Conservation (phyloP, 2,113 vertebrate genomes). For the Corythoichthys haematopterus region DNA sequence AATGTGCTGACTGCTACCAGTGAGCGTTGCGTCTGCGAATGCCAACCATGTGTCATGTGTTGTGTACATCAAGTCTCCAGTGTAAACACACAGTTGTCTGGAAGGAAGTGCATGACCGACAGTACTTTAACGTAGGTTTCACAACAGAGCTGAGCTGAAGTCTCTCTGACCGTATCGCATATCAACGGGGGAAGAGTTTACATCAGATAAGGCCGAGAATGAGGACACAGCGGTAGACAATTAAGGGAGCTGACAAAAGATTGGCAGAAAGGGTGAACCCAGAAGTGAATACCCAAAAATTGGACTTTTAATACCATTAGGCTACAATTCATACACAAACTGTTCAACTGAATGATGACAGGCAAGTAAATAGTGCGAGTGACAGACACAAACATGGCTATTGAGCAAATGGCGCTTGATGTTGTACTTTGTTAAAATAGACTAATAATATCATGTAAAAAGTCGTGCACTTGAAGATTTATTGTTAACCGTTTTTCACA, state of each 20-base stretch:
- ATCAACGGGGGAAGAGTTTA: conserved; percentile 9
- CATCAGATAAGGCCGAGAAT: conserved; percentile 17
- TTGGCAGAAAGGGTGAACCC: not conserved
- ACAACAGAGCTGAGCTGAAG: conserved; percentile 4
- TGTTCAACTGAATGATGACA: no score
- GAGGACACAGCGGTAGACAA: not conserved
- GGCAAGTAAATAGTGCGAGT: no score
- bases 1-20: conserved; percentile 39
- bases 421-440: no score
- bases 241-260: not conserved
- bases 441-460: no score
- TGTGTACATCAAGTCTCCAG: conserved; percentile 49
- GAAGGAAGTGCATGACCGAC: no score
- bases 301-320: not conserved
- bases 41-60: conserved; percentile 55
- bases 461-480: no score
- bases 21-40: conserved; percentile 57
- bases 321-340: not conserved
- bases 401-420: no score
- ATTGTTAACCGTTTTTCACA: no score
- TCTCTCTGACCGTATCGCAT: conserved; percentile 33
- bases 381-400: no score
- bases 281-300: not conserved
- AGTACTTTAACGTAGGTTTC: no score
- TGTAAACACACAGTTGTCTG: conserved; percentile 30